Conservation (phyloP, 2,888 invertebrate species). For the Dromius quadrimaculatus region DNA sequence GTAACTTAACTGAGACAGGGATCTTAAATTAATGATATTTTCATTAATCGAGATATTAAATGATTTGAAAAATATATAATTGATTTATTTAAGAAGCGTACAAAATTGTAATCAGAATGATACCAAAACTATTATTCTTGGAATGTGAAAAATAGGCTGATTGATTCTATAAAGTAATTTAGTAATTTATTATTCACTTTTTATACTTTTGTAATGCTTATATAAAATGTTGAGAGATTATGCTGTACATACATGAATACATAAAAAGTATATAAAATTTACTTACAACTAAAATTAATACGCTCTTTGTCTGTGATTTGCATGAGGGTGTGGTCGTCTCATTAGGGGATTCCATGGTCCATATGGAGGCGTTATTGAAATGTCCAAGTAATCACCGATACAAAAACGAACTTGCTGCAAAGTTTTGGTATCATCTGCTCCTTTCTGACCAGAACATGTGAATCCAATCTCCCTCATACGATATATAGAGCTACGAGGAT, state of each 20-base stretch:
- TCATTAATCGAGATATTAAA: too few relatives aligned
- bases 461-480: slow-evolving; percentile 94
- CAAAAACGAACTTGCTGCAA: slow-evolving; percentile 87
- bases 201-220: not conserved
- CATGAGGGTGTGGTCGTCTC: slow-evolving; percentile 75
- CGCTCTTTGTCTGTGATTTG: slow-evolving; percentile 72
- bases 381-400: slow-evolving; percentile 97
- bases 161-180: too few relatives aligned
- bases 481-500: slow-evolving; percentile 82
- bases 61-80: too few relatives aligned
- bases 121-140: too few relatives aligned
- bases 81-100: too few relatives aligned
- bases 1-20: too few relatives aligned
- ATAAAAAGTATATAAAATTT: slow-evolving; percentile 11
- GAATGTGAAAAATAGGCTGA: too few relatives aligned
- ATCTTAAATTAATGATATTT: too few relatives aligned
- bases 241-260: not conserved
- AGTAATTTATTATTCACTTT: not conserved
- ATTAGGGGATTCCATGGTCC: slow-evolving; percentile 78
- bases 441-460: slow-evolving; percentile 91
- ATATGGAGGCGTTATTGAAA: slow-evolving; percentile 90
- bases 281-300: slow-evolving; percentile 63
- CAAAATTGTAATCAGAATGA: too few relatives aligned
- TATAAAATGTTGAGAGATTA: not conserved
- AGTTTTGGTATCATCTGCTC: slow-evolving; percentile 95